Conservation (phyloP, 2,888 invertebrate genomes). For the Rhyacophila evoluta region DNA sequence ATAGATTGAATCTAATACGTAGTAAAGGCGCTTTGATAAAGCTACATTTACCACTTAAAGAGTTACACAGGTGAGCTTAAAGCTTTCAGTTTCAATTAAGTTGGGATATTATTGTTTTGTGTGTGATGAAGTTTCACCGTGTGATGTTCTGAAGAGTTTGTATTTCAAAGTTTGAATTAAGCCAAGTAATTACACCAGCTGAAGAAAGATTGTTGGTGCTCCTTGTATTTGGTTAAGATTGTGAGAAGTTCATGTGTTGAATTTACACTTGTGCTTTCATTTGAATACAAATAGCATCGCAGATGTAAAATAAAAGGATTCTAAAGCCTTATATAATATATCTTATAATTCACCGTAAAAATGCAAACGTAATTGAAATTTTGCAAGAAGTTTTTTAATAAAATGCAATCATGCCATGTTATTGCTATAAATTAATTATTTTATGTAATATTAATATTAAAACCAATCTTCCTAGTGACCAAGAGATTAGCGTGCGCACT, state of each 20-base stretch:
- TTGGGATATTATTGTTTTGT: not conserved
- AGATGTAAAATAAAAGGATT: too few relatives aligned
- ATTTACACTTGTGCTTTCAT: too few relatives aligned
- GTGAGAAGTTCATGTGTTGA: not conserved
- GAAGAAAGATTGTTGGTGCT: not conserved
- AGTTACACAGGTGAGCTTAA: not conserved
- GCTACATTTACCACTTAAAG: not conserved
- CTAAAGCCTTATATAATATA: too few relatives aligned
- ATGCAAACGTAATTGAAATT: too few relatives aligned
- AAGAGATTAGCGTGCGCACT: too few relatives aligned
- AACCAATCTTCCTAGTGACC: too few relatives aligned
- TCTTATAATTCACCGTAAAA: too few relatives aligned
- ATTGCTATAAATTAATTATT: too few relatives aligned
- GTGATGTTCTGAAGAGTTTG: conserved; percentile 10
- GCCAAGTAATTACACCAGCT: not conserved
- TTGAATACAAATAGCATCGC: too few relatives aligned
- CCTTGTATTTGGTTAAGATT: not conserved
- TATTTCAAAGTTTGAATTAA: conserved; percentile 7
- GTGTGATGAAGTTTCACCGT: not conserved
- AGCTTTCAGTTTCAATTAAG: conserved; percentile 20
- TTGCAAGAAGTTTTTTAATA: too few relatives aligned
- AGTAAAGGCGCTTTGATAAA: not conserved
- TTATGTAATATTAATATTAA: too few relatives aligned
- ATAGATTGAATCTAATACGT: conserved; percentile 10
- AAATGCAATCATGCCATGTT: too few relatives aligned